Base-by-base conservation (phyloP, 2,888 invertebrate genomes). In the Alloscopus bannaensis region DNA sequence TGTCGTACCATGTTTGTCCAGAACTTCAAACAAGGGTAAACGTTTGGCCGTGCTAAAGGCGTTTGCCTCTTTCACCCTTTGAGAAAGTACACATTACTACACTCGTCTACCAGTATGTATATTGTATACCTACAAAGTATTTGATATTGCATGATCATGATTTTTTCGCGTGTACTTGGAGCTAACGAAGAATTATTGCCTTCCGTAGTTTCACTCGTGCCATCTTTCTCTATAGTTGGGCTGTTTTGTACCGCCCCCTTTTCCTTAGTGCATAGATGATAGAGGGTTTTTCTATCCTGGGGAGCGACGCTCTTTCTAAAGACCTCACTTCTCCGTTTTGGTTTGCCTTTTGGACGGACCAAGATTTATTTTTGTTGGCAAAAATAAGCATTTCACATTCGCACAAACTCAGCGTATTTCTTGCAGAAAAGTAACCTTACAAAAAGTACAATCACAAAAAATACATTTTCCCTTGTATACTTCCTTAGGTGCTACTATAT, bases 331-430 rank as follows among this genome's bases (percentile, higher is more conserved):
- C 8, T 2, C 13, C 60, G 26, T 66, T 66, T 24, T 3, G 47
- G 13, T 57, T 47, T 47, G 40, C 29, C 26, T 45, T 62, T 52
- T 52, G 24, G 60, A 62, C 50, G 40, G 52, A 47, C 40, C 31
- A 71, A 71, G 71, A 71, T 71, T 71, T 71, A 71, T 71, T 62
- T 62, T 40, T 62, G 50, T 71, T 71, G 71, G 71, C 71, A 71
- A 62, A 71, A 71, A 71, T 60, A 71, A 62, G 62, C 52, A 71
- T 71, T 71, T 62, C 47, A 71, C 71, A 71, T 71, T 71, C 62
- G 62, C 62, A 71, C 62, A 31, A 71, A 31, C 50, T 71, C 71
- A 62, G 71, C 71, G 50, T 60, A 71, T 62, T 71, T 62, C 28
- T 50, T 36, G 62, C 31, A 52, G 62, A 71, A 28, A 65, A 29